These are phyloP conservation scores for Schizotus pectinicornis DNA, from an alignment of 2,888 invertebrate genomes.

Conservation along the genomic window DNA sequence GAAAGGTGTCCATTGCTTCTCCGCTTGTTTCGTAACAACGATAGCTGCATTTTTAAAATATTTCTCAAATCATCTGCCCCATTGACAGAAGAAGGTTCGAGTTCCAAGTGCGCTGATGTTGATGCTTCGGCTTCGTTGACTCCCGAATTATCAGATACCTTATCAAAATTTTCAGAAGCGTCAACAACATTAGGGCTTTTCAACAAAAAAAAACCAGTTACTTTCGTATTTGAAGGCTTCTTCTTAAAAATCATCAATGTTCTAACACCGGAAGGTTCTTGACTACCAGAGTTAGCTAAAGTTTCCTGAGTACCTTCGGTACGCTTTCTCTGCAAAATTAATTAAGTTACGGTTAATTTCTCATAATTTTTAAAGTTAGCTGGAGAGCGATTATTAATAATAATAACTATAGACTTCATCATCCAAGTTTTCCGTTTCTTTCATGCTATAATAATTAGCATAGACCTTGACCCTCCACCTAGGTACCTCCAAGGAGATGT, in stretches of 20 bases:
- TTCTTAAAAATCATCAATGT: neutral
- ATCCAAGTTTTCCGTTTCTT: conserved; percentile 83
- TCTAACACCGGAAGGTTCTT: neutral
- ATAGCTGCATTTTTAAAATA: conserved; percentile 43
- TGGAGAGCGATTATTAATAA: too few relatives aligned
- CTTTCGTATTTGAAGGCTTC: neutral
- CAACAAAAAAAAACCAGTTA: neutral
- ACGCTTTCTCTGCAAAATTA: too few relatives aligned
- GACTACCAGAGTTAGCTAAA: neutral
- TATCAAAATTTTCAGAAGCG: too few relatives aligned
- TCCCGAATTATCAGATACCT: too few relatives aligned
- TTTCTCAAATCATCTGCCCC: conserved; percentile 40
- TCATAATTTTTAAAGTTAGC: too few relatives aligned
- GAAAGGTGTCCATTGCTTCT: conserved; percentile 32
- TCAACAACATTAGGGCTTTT: neutral
- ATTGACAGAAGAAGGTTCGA: neutral
- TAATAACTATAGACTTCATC: conserved; percentile 84
- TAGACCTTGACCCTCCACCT: too few relatives aligned
- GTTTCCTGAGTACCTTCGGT: too few relatives aligned
- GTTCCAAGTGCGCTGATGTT: neutral
- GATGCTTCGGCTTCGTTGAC: too few relatives aligned
- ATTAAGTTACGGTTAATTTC: too few relatives aligned
- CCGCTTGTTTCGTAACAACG: conserved; percentile 42
- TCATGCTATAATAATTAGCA: conserved; percentile 73
- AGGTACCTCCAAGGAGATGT: conserved; percentile 55